Percentiles rank a stretch among this genome's conserved stretches.
These are phyloP conservation scores for Bryconaethiops microstoma DNA, from an alignment of 2,797 vertebrate species.

Conservation along the genomic window DNA sequence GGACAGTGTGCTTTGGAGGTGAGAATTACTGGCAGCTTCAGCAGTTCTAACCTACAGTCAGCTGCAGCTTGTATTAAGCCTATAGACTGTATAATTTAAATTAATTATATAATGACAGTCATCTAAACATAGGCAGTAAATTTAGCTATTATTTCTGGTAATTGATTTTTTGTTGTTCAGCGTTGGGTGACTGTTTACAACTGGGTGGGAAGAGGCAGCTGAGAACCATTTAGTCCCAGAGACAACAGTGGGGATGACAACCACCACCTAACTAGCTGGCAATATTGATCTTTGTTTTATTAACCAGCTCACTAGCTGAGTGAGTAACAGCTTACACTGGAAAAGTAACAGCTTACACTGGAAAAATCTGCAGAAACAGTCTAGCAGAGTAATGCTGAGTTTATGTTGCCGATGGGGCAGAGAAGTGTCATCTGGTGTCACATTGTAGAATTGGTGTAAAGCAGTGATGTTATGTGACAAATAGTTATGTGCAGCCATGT, in stretches of 20 bases:
- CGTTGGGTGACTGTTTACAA: not conserved
- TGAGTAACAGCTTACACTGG: not conserved
- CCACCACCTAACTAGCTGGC: too few species aligned
- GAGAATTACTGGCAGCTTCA: slow-evolving; percentile 20
- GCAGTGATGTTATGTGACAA: not conserved
- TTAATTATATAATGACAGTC: slow-evolving; percentile 24
- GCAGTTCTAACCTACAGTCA: not conserved
- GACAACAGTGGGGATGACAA: not conserved
- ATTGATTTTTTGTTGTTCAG: not conserved
- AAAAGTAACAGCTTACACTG: not conserved
- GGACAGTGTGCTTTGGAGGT: slow-evolving; percentile 11
- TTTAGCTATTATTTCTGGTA: not conserved
- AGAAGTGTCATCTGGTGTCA: not conserved
- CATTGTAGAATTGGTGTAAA: not conserved
- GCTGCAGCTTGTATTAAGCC: slow-evolving; percentile 6
- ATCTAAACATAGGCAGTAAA: slow-evolving; percentile 13
- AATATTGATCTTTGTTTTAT: not conserved
- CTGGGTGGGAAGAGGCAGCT: not conserved
- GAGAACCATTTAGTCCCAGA: not conserved
- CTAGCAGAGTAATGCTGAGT: not conserved
- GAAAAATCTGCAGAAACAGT: not conserved
- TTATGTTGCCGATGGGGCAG: not conserved
- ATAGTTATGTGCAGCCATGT: not conserved
- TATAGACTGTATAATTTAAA: slow-evolving; percentile 6
- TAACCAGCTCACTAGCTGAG: not conserved